Conservation (phyloP, 1,140 invertebrate genomes). For the Chelonus insularis region DNA sequence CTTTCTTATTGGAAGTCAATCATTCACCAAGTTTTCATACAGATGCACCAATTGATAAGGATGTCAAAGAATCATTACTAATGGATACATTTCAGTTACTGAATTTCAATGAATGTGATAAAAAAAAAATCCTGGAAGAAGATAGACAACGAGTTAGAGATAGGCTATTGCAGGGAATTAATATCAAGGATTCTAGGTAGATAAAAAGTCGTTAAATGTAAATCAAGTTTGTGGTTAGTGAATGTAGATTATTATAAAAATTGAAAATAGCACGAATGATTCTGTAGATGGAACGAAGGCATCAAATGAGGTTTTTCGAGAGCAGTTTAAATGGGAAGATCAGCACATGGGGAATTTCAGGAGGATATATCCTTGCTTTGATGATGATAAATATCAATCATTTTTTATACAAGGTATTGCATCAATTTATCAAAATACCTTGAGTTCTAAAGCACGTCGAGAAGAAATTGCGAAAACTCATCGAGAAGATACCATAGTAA, state of each 20-base stretch:
- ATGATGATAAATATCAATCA: constrained; percentile 65
- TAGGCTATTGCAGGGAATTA: too few species aligned
- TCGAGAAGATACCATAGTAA: constrained; percentile 66
- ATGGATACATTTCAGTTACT: too few species aligned
- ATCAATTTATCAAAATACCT: constrained; percentile 78
- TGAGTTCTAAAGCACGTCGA: constrained; percentile 69
- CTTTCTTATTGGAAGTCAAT: constrained; percentile 86
- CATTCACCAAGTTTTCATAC: constrained; percentile 91
- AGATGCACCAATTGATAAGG: too few species aligned
- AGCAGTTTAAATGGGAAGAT: constrained; percentile 76
- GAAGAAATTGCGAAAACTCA: constrained; percentile 68
- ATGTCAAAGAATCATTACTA: too few species aligned
- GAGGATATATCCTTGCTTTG: constrained; percentile 45
- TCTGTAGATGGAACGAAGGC: constrained; percentile 20
- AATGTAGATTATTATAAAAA: constrained; percentile 32
- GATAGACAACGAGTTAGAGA: too few species aligned
- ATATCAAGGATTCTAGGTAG: too few species aligned
- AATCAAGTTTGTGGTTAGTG: neutral
- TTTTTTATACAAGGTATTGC: constrained; percentile 75
- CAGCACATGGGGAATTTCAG: constrained; percentile 69
- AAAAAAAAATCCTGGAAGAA: too few species aligned
- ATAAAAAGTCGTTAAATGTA: too few species aligned
- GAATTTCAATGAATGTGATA: too few species aligned
- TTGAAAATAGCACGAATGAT: constrained; percentile 38
- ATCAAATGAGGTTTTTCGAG: constrained; percentile 44